Percentiles rank a stretch among this genome's conserved stretches.
Evolutionary conservation across 1,140 invertebrate species (phyloP).

Genomic region (Leptestheria dahalacensis): DNA sequence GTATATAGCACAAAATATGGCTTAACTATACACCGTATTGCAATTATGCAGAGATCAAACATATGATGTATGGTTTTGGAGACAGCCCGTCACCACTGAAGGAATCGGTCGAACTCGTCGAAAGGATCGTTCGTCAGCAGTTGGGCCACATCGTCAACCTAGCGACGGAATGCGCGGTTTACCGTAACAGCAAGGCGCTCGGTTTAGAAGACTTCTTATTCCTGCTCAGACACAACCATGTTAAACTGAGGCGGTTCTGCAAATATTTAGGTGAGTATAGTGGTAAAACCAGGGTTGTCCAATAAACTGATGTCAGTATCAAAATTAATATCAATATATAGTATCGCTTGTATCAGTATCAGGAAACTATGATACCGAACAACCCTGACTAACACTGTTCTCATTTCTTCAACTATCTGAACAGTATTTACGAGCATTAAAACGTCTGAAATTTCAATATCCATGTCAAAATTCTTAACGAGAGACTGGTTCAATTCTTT

Average conservation of each 20-base stretch:
- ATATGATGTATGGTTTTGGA: conserved; percentile 58
- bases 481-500: too few relatives aligned
- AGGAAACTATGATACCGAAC: background rate
- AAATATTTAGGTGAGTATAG: conserved; percentile 43
- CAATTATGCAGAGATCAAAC: conserved; percentile 36
- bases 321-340: background rate
- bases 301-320: too few relatives aligned
- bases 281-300: too few relatives aligned
- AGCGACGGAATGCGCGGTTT: conserved; percentile 34
- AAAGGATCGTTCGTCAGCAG: conserved; percentile 47
- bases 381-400: too few relatives aligned
- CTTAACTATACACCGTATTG: too few relatives aligned
- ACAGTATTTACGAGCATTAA: too few relatives aligned
- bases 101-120: conserved; percentile 47
- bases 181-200: conserved; percentile 32
- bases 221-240: conserved; percentile 45
- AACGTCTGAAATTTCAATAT: too few relatives aligned
- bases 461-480: too few relatives aligned
- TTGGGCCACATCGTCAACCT: conserved; percentile 39
- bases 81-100: conserved; percentile 45
- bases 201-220: conserved; percentile 45
- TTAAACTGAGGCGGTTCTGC: conserved; percentile 37
- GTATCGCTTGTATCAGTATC: background rate
- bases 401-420: too few relatives aligned
- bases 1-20: too few relatives aligned